A percentile compares a stretch with the other conserved stretches of the same genome.
Evolutionary conservation across 1,140 invertebrate genomes (phyloP).

Genomic region (Anadara kagoshimensis): DNA sequence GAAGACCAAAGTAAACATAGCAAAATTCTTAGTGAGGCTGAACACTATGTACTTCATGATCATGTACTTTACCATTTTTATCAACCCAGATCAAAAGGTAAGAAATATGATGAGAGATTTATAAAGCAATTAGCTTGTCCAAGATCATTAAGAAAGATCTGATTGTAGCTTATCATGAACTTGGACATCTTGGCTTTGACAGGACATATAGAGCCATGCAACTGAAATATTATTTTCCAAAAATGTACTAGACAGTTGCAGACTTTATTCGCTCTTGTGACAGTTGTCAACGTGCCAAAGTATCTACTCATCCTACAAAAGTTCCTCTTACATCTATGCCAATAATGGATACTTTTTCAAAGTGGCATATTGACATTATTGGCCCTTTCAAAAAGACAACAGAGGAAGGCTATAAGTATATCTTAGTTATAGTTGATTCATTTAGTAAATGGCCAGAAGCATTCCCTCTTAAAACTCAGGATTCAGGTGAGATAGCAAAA

Average conservation of each 20-base stretch:
- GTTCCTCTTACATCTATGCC: constrained; percentile 43
- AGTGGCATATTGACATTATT: constrained; percentile 49
- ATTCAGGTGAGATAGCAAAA: constrained; percentile 22
- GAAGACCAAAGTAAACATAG: not conserved
- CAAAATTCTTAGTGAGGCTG: not conserved
- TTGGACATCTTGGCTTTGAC: constrained; percentile 46
- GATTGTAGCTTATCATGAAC: constrained; percentile 44
- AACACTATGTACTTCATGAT: constrained; percentile 8
- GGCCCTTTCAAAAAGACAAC: constrained; percentile 40
- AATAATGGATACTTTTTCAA: constrained; percentile 29
- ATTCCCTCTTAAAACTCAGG: constrained; percentile 38
- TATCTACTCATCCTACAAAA: constrained; percentile 4
- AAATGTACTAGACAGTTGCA: constrained; percentile 41
- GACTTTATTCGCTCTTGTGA: constrained; percentile 50
- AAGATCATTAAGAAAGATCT: constrained; percentile 28
- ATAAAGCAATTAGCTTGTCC: constrained; percentile 36
- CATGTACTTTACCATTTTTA: constrained; percentile 1
- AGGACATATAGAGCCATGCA: no score
- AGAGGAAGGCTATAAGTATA: constrained; percentile 38
- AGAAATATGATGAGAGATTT: not conserved
- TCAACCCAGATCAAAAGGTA: constrained; percentile 1
- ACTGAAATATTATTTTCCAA: constrained; percentile 48
- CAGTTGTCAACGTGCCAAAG: constrained; percentile 45
- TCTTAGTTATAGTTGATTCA: constrained; percentile 43
- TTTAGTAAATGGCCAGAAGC: constrained; percentile 32